Evolutionary conservation across 2,797 vertebrate species (phyloP), one percentile per base, ranked within the genome.

Genomic region (Oryzias sinensis): DNA sequence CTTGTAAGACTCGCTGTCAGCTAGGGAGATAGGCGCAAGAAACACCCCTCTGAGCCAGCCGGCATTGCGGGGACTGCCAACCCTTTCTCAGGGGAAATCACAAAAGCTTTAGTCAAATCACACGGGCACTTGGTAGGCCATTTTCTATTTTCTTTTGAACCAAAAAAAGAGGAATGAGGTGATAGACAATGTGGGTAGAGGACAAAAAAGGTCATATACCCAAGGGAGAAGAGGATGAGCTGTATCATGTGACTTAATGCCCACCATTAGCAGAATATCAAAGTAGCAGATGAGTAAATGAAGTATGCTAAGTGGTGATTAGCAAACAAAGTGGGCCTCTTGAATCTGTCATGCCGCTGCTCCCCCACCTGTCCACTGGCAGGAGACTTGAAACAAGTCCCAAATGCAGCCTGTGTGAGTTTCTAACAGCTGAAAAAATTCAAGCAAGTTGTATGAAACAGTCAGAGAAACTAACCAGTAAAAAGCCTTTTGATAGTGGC

Each of bases 81-180:
- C 20, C 60, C 59, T 70, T 82, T 69, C 87, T 87, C 89, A 20
- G 53, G 87, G 84, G 86, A 88, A 90, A 89, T 90, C 86, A 88
- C 81, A 83, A 64, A 73, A 77, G 84, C 82, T 87, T 89, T 87
- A 87, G 87, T 85, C 85, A 88, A 87, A 88, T 86, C 81, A 80
- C 79, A 87, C 55, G 66, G 73, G 74, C 78, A 62, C 79, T 79
- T 68, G 75, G 72, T 72, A 58, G 68, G 76, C 75, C 70, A 68
- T 76, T 86, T 81, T 52, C 79, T 50, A 74, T 81, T 87, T 80
- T 72, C 77, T 76, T 82, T 78, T 66, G 50, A 80, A 76, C 49
- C 16, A 22, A 40, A 16, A 24, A 49, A 18, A 22, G 37, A 18
- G 47, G 49, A 46, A 13, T 16, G 48, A 48, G 42, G 44, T 5